phyloP scores from a whole-genome alignment of 2,888 invertebrate species.

The Scaptomyza polygonia region DNA sequence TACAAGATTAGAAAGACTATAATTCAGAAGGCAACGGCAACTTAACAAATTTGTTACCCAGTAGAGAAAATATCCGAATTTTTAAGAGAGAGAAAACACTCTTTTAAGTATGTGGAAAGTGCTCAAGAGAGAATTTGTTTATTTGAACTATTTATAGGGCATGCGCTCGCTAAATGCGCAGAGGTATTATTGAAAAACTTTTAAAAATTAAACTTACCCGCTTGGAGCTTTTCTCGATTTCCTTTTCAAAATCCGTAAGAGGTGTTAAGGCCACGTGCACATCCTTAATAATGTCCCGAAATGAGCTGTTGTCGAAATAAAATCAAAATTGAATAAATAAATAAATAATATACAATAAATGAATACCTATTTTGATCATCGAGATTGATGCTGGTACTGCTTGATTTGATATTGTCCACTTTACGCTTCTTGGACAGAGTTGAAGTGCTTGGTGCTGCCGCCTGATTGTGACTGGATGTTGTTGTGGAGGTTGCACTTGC shows the following conservation, averaged over 20 bases:
- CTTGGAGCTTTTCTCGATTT: constrained; percentile 82
- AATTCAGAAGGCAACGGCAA: constrained; percentile 47
- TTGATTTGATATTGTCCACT: constrained; percentile 75
- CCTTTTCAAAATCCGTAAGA: constrained; percentile 82
- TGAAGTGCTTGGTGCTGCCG: constrained; percentile 30
- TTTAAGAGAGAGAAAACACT: background rate
- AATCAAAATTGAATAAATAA: background rate
- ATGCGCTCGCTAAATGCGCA: background rate
- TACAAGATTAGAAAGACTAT: constrained; percentile 59
- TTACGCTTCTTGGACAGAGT: constrained; percentile 82
- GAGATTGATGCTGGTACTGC: constrained; percentile 30
- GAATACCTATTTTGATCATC: constrained; percentile 82
- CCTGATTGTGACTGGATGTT: constrained; percentile 38
- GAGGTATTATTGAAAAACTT: constrained; percentile 30
- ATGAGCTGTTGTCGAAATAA: constrained; percentile 59
- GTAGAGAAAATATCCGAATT: constrained; percentile 1
- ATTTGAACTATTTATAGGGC: constrained; percentile 42
- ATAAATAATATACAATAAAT: background rate
- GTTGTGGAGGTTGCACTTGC: constrained; percentile 42
- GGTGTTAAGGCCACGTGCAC: constrained; percentile 83
- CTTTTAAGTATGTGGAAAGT: constrained; percentile 11
- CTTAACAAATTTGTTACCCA: constrained; percentile 48
- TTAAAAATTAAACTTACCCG: constrained; percentile 74
- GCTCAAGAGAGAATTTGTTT: constrained; percentile 43
- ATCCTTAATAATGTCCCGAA: constrained; percentile 84